Evolutionary conservation across 2,888 invertebrate species (phyloP), one percentile per base, ranked within the genome.

Genomic region (Meloe dianella): DNA sequence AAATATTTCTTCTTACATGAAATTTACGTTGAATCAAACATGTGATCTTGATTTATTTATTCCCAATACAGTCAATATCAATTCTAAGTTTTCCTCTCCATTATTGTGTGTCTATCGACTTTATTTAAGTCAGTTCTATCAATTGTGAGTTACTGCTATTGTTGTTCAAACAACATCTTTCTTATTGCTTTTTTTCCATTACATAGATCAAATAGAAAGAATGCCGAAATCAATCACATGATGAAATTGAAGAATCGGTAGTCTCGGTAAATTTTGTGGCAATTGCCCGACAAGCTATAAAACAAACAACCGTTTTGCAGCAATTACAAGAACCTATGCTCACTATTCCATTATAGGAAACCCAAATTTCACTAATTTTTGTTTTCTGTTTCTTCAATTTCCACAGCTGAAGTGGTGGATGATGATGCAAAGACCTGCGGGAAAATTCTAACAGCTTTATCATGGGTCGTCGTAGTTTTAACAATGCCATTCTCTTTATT

Each of bases 401-500:
- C 81, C 79, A 29, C 75, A 83, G 82, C 82, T 29, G 83, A 83
- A 65, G 81, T 81, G 69, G 83, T 83, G 30, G 77, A 80, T 14
- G 83, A 84, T 65, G 83, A 83, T 71, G 79, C 90, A 88, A 93
- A 92, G 74, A 87, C 91, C 62, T 96, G 95, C 80, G 96, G 95
- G 5, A 92, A 91, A 83, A 89, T 96, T 68, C 86, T 97, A 57
- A 92, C 94, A 56, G 86, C 87, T 22, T 83, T 97, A 35, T 94
- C 96, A 8, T 95, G 96, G 91, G 81, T 92, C 4, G 81, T 97
- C 38, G 93, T 97, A 38, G 82, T 92, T 22, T 74, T 94, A 41
- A 96, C 97, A 0, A 91, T 97, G 89, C 97, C 97, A 0, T 94
- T 97, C 78, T 96, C 96, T 0, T 87, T 97, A 6, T 91, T 96